phyloP scores from a whole-genome alignment of 2,888 invertebrate species.

The Drosophila silvestris region DNA sequence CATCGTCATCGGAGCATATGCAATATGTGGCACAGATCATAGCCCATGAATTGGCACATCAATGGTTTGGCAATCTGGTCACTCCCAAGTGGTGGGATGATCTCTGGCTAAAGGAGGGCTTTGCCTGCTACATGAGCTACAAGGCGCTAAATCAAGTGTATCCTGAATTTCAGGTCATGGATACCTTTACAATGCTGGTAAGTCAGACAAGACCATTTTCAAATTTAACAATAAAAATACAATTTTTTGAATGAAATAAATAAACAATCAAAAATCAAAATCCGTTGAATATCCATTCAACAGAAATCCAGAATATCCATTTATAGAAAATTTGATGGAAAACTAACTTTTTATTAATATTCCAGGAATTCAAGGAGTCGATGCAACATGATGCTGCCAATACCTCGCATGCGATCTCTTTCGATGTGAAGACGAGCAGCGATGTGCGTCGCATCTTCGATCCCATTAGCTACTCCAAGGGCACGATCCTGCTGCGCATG shows the following conservation, averaged over 20 bases:
- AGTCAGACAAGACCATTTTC: not conserved
- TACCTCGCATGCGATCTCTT: slow-evolving; percentile 89
- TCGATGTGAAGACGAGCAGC: slow-evolving; percentile 87
- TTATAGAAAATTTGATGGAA: too few relatives aligned
- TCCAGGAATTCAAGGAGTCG: slow-evolving; percentile 86
- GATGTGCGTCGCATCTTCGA: slow-evolving; percentile 90
- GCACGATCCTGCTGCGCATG: slow-evolving; percentile 90
- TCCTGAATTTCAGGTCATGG: slow-evolving; percentile 87
- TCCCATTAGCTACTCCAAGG: slow-evolving; percentile 90
- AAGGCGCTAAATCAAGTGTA: slow-evolving; percentile 85
- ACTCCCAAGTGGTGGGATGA: slow-evolving; percentile 92
- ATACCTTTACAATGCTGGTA: slow-evolving; percentile 86
- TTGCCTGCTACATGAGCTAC: slow-evolving; percentile 86
- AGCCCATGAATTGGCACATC: slow-evolving; percentile 92
- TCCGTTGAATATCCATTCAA: too few relatives aligned
- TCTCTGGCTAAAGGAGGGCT: slow-evolving; percentile 89
- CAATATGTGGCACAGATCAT: slow-evolving; percentile 89
- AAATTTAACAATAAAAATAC: too few relatives aligned
- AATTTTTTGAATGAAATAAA: too few relatives aligned
- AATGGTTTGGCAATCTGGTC: slow-evolving; percentile 93
- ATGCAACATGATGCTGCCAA: slow-evolving; percentile 88
- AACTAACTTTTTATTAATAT: not conserved
- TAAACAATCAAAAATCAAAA: too few relatives aligned
- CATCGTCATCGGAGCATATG: slow-evolving; percentile 87
- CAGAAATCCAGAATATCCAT: too few relatives aligned